Conservation (phyloP, 2,113 vertebrate genomes). For the Carassius gibelio region DNA sequence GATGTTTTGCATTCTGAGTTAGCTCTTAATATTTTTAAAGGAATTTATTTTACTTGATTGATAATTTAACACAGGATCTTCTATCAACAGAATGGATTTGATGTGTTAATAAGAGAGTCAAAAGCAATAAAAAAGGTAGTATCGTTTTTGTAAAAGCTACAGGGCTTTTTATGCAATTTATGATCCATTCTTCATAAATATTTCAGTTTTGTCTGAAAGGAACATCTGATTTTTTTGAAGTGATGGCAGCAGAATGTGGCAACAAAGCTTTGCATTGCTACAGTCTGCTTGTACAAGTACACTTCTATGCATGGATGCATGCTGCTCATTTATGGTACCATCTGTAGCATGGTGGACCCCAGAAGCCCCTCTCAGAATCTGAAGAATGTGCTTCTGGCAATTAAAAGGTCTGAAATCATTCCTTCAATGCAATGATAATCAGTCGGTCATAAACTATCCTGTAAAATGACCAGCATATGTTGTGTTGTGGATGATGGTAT, state of each 20-base stretch:
- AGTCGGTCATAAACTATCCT: not conserved
- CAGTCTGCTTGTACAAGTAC: constrained; percentile 4
- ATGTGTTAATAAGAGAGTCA: not conserved
- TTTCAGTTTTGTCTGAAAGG: constrained; percentile 63
- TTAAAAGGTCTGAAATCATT: constrained; percentile 6
- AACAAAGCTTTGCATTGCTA: not conserved
- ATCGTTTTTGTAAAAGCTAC: constrained; percentile 7
- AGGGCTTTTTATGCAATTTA: no score
- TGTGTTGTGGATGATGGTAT: not conserved
- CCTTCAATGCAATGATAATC: constrained; percentile 27
- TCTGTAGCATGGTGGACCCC: constrained; percentile 6
- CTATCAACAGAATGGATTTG: not conserved
- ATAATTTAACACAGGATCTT: constrained; percentile 9
- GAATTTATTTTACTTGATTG: not conserved
- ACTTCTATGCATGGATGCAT: constrained; percentile 8
- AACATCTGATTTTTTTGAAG: constrained; percentile 38
- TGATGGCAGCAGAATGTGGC: constrained; percentile 25
- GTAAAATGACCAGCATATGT: not conserved
- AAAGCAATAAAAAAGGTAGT: constrained; percentile 24
- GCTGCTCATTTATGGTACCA: constrained; percentile 12
- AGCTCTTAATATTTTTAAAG: not conserved
- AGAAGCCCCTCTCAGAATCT: constrained; percentile 6
- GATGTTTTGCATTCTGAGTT: no score
- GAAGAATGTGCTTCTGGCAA: constrained; percentile 30
- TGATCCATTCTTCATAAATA: constrained; percentile 63